These are phyloP conservation scores for Saccostrea glomerata DNA, from an alignment of 1,140 invertebrate genomes.

Conservation along the genomic window DNA sequence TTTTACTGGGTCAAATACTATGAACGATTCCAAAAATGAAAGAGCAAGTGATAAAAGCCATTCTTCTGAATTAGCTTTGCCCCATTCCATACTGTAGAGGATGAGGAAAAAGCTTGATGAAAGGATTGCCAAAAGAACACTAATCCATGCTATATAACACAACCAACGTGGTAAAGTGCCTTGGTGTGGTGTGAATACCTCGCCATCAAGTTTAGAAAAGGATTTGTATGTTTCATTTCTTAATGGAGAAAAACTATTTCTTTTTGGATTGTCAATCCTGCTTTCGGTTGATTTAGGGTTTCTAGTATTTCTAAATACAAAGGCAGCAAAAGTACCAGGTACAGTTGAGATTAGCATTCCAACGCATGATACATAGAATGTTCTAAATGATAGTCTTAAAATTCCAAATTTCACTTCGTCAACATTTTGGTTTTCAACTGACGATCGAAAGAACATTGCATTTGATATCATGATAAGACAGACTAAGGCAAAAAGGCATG, in stretches of 20 bases:
- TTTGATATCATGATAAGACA: slow-evolving; percentile 78
- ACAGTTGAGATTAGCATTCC: slow-evolving; percentile 61
- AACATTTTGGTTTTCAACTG: slow-evolving; percentile 20
- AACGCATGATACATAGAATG: slow-evolving; percentile 59
- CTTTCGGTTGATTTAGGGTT: neutral
- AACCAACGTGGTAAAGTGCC: slow-evolving; percentile 59
- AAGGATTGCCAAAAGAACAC: slow-evolving; percentile 55
- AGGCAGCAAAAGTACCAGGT: slow-evolving; percentile 58
- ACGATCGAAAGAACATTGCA: slow-evolving; percentile 75
- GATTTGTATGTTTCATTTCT: slow-evolving; percentile 23
- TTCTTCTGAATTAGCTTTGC: slow-evolving; percentile 66
- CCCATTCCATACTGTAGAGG: slow-evolving; percentile 72
- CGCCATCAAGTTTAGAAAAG: neutral
- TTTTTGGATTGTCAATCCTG: slow-evolving; percentile 35
- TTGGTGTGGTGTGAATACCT: slow-evolving; percentile 8
- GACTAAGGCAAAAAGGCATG: slow-evolving; percentile 73
- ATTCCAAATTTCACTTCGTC: slow-evolving; percentile 55
- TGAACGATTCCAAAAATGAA: slow-evolving; percentile 59
- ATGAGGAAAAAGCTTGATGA: slow-evolving; percentile 68
- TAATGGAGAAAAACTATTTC: slow-evolving; percentile 38
- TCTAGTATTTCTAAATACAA: slow-evolving; percentile 59
- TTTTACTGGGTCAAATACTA: slow-evolving; percentile 69
- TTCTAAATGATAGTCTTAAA: slow-evolving; percentile 56
- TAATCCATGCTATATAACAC: slow-evolving; percentile 65
- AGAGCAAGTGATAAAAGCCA: slow-evolving; percentile 71